phyloP scores from a whole-genome alignment of 2,797 vertebrate species.

The Neosilurus mollespiculum region DNA sequence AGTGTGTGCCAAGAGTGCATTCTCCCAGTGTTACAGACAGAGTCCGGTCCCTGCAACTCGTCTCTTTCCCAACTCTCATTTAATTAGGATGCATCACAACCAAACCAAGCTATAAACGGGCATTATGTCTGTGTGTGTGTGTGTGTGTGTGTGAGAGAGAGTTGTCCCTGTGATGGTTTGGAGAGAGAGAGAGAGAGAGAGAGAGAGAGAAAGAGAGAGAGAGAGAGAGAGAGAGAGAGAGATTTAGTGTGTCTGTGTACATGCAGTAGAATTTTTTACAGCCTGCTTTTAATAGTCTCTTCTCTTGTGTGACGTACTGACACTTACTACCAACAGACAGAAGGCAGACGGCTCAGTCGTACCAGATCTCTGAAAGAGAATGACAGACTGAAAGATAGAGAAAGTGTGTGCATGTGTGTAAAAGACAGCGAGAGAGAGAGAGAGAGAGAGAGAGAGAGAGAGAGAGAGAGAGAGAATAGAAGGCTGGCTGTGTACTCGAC shows the following conservation, averaged over 20 bases:
- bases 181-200: too few species aligned
- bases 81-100: conserved; percentile 61
- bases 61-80: conserved; percentile 48
- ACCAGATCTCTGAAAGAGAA: conserved; percentile 6
- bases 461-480: conserved; percentile 33
- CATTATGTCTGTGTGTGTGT: conserved; percentile 13
- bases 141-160: conserved; percentile 5
- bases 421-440: conserved; percentile 11
- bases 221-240: not conserved
- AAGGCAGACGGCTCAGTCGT: conserved; percentile 23
- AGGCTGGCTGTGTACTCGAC: conserved; percentile 46
- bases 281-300: conserved; percentile 8
- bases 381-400: conserved; percentile 10
- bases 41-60: conserved; percentile 41
- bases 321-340: conserved; percentile 36
- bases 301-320: conserved; percentile 13
- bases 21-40: conserved; percentile 53
- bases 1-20: conserved; percentile 58
- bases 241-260: not conserved
- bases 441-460: conserved; percentile 9
- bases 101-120: conserved; percentile 57
- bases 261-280: conserved; percentile 1
- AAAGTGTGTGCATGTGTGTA: not conserved
- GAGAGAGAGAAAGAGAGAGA: not conserved
- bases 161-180: too few species aligned